Evolutionary conservation across 2,888 invertebrate genomes (phyloP).

Genomic region (Frankliniella intonsa): DNA sequence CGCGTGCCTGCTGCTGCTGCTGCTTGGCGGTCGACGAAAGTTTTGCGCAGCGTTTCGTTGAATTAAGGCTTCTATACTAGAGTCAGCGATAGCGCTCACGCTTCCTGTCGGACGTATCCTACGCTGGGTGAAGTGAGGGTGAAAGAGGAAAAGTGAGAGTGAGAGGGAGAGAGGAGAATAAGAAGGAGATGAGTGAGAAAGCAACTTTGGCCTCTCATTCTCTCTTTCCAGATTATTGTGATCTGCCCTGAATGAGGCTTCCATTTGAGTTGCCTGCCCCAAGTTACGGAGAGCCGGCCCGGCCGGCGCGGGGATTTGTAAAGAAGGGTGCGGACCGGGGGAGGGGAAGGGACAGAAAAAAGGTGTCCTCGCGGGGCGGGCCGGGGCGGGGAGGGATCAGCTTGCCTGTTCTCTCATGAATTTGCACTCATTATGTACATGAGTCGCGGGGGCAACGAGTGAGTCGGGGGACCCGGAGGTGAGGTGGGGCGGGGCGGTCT

Average conservation of each 20-base stretch:
- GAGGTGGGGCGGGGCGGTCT: background rate
- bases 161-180: no score
- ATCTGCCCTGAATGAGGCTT: constrained; percentile 1
- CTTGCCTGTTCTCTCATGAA: constrained; percentile 22
- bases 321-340: background rate
- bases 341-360: background rate
- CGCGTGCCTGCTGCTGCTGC: no score
- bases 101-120: no score
- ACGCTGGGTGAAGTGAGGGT: no score
- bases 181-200: no score
- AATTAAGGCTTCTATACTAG: no score
- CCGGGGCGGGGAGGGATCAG: background rate
- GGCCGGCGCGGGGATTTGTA: background rate
- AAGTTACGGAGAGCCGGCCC: background rate
- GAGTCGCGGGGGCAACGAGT: background rate
- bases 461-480: background rate
- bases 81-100: no score
- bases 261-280: background rate
- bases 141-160: no score
- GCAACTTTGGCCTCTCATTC: no score
- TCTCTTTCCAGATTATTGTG: background rate
- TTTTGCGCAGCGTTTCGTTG: no score
- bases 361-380: background rate
- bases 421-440: constrained; percentile 21
- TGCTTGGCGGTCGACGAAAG: no score